Conservation (phyloP, 2,888 invertebrate species). For the Cyclophora albipunctata region DNA sequence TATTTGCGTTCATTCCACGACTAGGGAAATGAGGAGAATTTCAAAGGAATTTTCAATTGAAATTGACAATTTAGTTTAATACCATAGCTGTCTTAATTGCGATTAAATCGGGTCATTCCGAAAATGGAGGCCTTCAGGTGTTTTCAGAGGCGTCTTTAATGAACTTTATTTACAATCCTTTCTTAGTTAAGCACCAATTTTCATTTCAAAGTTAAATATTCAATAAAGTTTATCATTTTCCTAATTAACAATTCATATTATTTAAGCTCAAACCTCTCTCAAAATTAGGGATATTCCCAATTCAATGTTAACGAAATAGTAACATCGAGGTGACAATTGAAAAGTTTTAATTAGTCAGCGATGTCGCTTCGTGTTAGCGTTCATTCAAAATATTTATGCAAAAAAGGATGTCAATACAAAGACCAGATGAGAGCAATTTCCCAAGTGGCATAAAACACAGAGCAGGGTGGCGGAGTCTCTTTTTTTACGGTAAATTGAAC, state of each 20-base stretch:
- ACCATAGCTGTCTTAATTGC: conserved; percentile 32
- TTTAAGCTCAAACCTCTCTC: too few species aligned
- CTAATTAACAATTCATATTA: too few species aligned
- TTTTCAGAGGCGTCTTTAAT: conserved; percentile 6
- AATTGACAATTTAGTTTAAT: conserved; percentile 39
- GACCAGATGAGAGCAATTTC: conserved; percentile 39
- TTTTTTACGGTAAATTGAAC: conserved; percentile 69
- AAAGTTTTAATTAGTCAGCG: too few species aligned
- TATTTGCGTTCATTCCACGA: conserved; percentile 31
- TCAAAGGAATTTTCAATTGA: conserved; percentile 38
- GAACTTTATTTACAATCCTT: conserved; percentile 8
- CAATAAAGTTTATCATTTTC: too few species aligned
- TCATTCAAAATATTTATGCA: too few species aligned
- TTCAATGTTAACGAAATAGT: too few species aligned
- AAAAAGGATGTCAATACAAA: conserved; percentile 6
- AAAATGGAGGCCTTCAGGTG: conserved; percentile 16
- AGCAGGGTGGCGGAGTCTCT: conserved; percentile 41
- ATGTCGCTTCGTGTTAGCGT: too few species aligned
- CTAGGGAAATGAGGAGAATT: conserved; percentile 33
- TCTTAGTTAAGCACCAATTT: conserved; percentile 1
- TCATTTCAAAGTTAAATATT: too few species aligned
- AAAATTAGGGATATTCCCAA: too few species aligned
- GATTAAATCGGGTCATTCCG: conserved; percentile 28
- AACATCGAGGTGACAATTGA: too few species aligned
- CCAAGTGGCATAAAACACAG: conserved; percentile 50